phyloP scores from a whole-genome alignment of 2,113 vertebrate species.

The Cathartes aura region DNA sequence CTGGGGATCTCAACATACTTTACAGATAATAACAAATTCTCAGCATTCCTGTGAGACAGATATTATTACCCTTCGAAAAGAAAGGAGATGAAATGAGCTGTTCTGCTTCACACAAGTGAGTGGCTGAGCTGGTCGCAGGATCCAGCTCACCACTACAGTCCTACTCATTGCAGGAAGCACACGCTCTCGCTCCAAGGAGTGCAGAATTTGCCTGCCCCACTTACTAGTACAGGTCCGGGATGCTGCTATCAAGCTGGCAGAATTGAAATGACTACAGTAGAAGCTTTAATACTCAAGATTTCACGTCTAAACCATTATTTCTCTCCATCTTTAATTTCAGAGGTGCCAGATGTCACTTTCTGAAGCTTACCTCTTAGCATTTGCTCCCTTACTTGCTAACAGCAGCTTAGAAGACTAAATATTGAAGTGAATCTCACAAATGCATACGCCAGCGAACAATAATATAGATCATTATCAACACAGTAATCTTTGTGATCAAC shows the following conservation, averaged over 20 bases:
- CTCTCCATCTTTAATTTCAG: background rate
- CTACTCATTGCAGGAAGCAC: background rate
- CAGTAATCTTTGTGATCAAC: background rate
- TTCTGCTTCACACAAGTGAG: background rate
- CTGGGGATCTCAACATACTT: background rate
- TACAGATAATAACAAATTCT: background rate
- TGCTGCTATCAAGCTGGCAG: background rate
- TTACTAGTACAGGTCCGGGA: background rate
- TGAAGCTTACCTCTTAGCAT: background rate
- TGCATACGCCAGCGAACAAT: background rate
- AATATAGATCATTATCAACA: background rate
- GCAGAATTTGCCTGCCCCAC: background rate
- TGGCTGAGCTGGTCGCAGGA: background rate
- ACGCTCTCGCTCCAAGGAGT: fast-evolving
- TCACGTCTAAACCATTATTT: background rate
- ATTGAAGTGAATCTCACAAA: background rate
- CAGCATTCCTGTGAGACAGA: conserved; percentile 24
- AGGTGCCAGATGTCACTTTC: background rate
- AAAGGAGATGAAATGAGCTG: background rate
- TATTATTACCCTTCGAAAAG: background rate
- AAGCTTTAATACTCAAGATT: background rate
- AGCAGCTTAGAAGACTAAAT: background rate
- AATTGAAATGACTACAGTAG: background rate
- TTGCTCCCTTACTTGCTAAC: background rate
- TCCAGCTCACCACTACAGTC: background rate